Evolutionary conservation across 1,140 invertebrate genomes (phyloP).

Genomic region (Drosophila sp.): DNA sequence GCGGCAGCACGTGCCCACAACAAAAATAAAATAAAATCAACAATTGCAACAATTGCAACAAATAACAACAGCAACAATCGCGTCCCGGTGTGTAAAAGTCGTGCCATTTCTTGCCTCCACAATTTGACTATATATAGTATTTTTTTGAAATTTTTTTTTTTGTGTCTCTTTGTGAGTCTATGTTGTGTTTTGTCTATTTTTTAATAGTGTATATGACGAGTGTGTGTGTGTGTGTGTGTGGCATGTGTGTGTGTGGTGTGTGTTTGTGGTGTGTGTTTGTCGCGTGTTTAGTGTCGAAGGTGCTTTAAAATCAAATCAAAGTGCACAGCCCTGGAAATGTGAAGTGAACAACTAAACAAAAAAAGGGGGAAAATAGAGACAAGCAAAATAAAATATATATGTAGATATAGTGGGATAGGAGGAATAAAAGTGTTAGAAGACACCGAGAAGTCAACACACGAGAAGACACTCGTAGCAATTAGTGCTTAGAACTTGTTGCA

Average conservation of each 20-base stretch:
- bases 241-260: conserved; percentile 11
- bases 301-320: conserved; percentile 54
- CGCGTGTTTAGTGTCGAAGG: conserved; percentile 58
- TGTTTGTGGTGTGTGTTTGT: conserved; percentile 39
- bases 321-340: conserved; percentile 44
- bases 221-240: conserved; percentile 14
- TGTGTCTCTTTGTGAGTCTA: background rate
- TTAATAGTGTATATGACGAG: background rate
- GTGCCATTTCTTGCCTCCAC: conserved; percentile 21
- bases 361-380: conserved; percentile 8
- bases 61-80: conserved; percentile 22
- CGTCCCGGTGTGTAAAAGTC: conserved; percentile 33
- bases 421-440: conserved; percentile 10
- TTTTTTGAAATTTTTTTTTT: conserved; percentile 10
- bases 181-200: conserved; percentile 38
- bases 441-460: background rate
- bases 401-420: too few relatives aligned
- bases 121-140: conserved; percentile 8
- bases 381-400: conserved; percentile 20
- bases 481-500: conserved; percentile 43
- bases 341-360: conserved; percentile 18
- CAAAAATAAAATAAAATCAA: conserved; percentile 21
- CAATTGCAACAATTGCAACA: conserved; percentile 26
- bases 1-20: conserved; percentile 33
- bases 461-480: conserved; percentile 21